Evolutionary conservation across 1,140 invertebrate species (phyloP), one percentile per base, ranked within the genome.

Genomic region (Drosophila punjabiensis): DNA sequence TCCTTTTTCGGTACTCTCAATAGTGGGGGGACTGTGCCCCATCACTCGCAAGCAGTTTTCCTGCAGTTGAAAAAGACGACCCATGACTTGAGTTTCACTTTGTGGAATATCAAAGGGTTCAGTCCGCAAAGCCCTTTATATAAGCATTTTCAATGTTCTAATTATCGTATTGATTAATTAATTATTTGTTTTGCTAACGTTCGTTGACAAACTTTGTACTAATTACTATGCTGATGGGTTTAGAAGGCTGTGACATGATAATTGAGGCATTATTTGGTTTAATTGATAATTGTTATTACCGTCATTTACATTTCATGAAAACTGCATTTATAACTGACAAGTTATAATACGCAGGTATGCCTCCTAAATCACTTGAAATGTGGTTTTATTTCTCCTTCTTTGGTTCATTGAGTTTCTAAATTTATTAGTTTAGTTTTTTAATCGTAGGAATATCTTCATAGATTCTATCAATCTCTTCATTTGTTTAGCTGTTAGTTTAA

Each of bases 91-190:
- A 67, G n/a, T 52, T 35, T 18, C 13, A 24, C 7, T 47, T 28
- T 39, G n/a, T 28, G 10, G 14, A 77, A 30, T 66, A 53, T 50
- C 20, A 67, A 53, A 39, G 55, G 18, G 28, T 39, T 61, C 11
- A 3, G 14, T 6, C 13, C 5, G 33, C 35, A 14, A 28, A 28
- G 33, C 35, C 3, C 16, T n/a, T 48, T 61, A 63, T 83, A 66
- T 61, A 66, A 39, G 35, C 18, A 4, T 47, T 43, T 32, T 5
- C 35, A 45, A 63, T 24, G 77, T 66, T 75, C 67, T 85, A 88
- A 88, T 88, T 88, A 65, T 37, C 35, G n/a, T 68, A 58, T 56
- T 74, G 66, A 65, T 68, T 82, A 73, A 62, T 69, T 81, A 84
- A 82, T 86, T 87, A 73, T 69, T 79, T 52, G 63, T 32, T 79